A percentile compares a stretch with the other conserved stretches of the same genome.
Conservation (phyloP, 2,888 invertebrate genomes). For the Monoplex corrugatus region DNA sequence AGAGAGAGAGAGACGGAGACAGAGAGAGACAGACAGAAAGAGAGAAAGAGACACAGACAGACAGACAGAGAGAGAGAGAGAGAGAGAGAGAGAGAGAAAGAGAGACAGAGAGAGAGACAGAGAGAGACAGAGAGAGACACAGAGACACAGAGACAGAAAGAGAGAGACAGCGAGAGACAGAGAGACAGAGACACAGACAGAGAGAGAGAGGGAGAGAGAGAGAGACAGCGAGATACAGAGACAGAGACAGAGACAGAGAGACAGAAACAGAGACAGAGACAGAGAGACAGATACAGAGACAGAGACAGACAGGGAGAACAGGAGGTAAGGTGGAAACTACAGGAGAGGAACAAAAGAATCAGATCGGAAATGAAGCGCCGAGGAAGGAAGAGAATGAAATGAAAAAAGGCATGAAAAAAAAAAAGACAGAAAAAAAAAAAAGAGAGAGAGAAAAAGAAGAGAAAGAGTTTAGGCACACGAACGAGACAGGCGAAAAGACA, state of each 20-base stretch:
- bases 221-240: neutral
- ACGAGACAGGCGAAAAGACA: no score
- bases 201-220: neutral
- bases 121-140: neutral
- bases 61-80: neutral
- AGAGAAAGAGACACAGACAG: constrained; percentile 17
- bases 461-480: no score
- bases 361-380: no score
- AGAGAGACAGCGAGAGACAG: neutral
- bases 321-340: neutral
- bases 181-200: neutral
- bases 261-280: neutral
- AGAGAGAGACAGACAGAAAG: neutral
- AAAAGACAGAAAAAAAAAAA: neutral
- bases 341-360: neutral
- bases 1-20: neutral
- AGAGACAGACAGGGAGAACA: neutral
- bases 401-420: neutral
- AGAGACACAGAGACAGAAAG: neutral
- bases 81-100: neutral
- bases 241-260: neutral
- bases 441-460: neutral
- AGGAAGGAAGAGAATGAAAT: neutral
- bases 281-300: neutral
- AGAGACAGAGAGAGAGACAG: neutral